Conservation (phyloP, 2,888 invertebrate species). For the Zaprionus lineosus region DNA sequence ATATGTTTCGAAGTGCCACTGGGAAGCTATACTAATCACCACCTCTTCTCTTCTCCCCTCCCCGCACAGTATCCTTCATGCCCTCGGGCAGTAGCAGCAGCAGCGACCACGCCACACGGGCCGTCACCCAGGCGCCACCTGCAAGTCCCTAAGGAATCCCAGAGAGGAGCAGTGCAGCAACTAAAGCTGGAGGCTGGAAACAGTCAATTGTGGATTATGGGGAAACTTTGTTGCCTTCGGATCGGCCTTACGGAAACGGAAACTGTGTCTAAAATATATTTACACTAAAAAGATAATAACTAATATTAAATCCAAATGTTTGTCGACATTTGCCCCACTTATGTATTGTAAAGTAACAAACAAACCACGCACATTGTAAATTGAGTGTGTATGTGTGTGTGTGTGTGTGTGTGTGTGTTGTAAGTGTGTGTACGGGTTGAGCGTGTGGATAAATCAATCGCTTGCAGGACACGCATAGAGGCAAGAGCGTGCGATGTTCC, state of each 20-base stretch:
- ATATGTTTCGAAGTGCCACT: too few relatives aligned
- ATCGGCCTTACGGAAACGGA: slow-evolving; percentile 38
- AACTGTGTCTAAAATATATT: slow-evolving; percentile 44
- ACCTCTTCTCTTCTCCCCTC: neutral
- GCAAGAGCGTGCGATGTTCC: too few relatives aligned
- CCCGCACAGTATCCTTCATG: slow-evolving; percentile 74
- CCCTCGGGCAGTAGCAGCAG: slow-evolving; percentile 74
- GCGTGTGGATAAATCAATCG: slow-evolving; percentile 2
- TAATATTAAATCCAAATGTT: slow-evolving; percentile 41
- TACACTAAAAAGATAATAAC: slow-evolving; percentile 35
- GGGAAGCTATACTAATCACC: slow-evolving; percentile 24
- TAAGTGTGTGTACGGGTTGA: slow-evolving; percentile 1
- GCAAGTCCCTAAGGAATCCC: too few relatives aligned
- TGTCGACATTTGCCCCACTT: slow-evolving; percentile 13
- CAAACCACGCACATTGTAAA: slow-evolving; percentile 26
- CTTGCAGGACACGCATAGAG: slow-evolving; percentile 1
- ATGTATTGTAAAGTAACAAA: slow-evolving; percentile 46
- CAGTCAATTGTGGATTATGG: too few relatives aligned
- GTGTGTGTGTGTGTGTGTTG: slow-evolving; percentile 2
- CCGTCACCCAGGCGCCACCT: slow-evolving; percentile 34
- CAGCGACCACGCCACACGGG: slow-evolving; percentile 42
- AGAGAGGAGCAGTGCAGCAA: too few relatives aligned
- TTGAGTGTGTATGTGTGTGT: slow-evolving; percentile 1
- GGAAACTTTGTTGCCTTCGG: slow-evolving; percentile 35
- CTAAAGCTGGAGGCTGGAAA: too few relatives aligned